Conservation (phyloP, 2,888 invertebrate genomes). For the Gymnoscelis rufifasciata region DNA sequence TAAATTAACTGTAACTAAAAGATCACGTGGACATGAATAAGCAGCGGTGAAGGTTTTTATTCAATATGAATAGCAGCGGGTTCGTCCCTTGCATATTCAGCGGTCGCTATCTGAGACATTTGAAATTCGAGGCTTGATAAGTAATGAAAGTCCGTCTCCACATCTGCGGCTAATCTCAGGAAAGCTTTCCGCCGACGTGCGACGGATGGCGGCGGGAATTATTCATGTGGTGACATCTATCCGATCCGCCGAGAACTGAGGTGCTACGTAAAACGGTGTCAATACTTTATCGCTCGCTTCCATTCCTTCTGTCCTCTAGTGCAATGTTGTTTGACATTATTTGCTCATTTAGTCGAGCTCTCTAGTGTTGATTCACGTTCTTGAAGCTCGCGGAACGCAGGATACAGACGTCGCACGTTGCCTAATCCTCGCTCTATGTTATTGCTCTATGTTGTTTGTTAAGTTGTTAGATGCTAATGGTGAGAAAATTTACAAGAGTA, state of each 20-base stretch:
- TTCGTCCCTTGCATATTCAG: constrained; percentile 1
- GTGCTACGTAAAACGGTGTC: constrained; percentile 15
- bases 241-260: constrained; percentile 3
- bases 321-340: neutral
- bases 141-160: constrained; percentile 13
- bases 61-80: no score
- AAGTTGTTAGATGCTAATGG: neutral
- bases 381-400: neutral
- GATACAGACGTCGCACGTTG: no score
- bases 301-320: neutral
- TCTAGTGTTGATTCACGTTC: neutral
- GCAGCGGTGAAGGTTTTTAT: no score
- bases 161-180: constrained; percentile 15
- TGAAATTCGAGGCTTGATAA: constrained; percentile 12
- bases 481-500: neutral
- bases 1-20: no score
- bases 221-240: constrained; percentile 24
- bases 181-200: constrained; percentile 22
- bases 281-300: constrained; percentile 14
- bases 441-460: no score
- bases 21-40: no score
- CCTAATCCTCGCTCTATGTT: no score
- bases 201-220: constrained; percentile 23
- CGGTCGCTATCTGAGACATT: neutral
- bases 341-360: neutral